A percentile compares a stretch with the other conserved stretches of the same genome.
Evolutionary conservation across 2,888 invertebrate species (phyloP).

Genomic region (Luffia ferchaultella): DNA sequence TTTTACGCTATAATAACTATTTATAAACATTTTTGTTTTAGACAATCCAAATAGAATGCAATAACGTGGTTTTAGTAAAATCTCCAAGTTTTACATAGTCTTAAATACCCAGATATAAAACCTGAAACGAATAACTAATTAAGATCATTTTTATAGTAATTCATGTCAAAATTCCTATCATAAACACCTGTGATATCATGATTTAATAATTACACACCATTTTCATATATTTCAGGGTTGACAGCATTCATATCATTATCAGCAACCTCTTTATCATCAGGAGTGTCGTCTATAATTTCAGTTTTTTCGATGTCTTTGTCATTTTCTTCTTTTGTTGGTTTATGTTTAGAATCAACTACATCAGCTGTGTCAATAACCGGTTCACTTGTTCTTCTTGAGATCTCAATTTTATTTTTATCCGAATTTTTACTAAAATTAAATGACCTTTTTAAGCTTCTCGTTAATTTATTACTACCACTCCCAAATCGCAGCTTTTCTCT

Average conservation of each 20-base stretch:
- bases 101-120: too few species aligned
- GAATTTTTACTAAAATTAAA: slow-evolving; percentile 55
- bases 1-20: too few species aligned
- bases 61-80: too few species aligned
- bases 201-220: slow-evolving; percentile 25
- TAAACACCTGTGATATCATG: not conserved
- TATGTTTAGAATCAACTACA: slow-evolving; percentile 32
- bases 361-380: slow-evolving; percentile 42
- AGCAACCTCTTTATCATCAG: slow-evolving; percentile 45
- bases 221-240: slow-evolving; percentile 35
- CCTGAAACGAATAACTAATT: too few species aligned
- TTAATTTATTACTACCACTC: slow-evolving; percentile 51
- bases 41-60: too few species aligned
- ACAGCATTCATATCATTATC: slow-evolving; percentile 44
- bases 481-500: slow-evolving; percentile 55
- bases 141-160: too few species aligned
- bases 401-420: slow-evolving; percentile 50
- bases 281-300: slow-evolving; percentile 49
- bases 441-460: slow-evolving; percentile 56
- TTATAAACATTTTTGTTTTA: too few species aligned
- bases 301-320: slow-evolving; percentile 51
- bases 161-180: too few species aligned
- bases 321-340: slow-evolving; percentile 46
- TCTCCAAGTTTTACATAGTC: too few species aligned
- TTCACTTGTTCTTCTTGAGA: slow-evolving; percentile 50